Evolutionary conservation across 2,113 vertebrate genomes (phyloP).

Genomic region (Hippotragus niger): DNA sequence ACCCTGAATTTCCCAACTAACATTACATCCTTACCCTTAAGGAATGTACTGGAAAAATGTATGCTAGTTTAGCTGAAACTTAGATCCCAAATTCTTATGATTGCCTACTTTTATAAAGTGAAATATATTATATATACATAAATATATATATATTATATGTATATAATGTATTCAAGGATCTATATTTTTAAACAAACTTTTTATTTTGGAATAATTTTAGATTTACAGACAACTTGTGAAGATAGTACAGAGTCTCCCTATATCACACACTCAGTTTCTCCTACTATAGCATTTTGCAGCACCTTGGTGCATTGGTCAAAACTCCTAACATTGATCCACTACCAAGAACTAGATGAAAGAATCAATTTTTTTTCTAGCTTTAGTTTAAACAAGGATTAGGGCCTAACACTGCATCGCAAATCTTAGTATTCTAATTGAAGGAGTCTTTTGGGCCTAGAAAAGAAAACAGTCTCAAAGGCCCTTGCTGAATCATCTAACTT

Average conservation of each 20-base stretch:
- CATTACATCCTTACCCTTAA: background rate
- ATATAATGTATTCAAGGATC: background rate
- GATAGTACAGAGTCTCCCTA: background rate
- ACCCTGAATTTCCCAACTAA: background rate
- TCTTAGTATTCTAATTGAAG: background rate
- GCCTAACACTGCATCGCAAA: background rate
- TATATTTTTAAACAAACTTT: background rate
- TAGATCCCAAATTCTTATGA: background rate
- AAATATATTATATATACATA: background rate
- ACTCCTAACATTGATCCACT: background rate
- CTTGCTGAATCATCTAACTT: too few species aligned
- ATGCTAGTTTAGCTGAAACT: background rate
- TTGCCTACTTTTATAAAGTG: background rate
- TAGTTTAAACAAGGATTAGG: background rate
- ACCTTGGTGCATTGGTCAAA: background rate
- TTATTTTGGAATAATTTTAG: background rate
- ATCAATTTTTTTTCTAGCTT: background rate
- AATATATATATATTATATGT: background rate
- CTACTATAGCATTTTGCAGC: background rate
- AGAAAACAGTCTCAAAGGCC: too few species aligned
- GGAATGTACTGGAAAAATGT: background rate
- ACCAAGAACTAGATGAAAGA: background rate
- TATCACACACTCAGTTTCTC: background rate
- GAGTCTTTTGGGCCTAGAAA: too few species aligned
- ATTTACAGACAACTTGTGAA: background rate